phyloP scores from a whole-genome alignment of 2,797 vertebrate species.

The Falco berigora region DNA sequence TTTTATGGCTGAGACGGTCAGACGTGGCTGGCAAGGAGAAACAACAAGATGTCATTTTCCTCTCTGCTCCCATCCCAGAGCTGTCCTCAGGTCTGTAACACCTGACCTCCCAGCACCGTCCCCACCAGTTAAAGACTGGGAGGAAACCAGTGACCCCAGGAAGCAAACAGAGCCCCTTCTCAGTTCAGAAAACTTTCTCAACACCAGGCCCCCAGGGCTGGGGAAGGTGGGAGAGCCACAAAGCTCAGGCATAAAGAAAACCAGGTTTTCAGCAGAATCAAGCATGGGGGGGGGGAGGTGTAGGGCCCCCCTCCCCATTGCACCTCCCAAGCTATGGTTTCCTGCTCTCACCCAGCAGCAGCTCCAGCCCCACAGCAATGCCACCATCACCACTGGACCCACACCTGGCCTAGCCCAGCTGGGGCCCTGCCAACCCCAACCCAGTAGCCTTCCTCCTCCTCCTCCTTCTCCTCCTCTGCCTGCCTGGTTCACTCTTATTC shows the following conservation, averaged over 20 bases:
- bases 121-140: neutral
- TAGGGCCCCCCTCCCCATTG: accelerated
- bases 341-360: neutral
- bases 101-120: neutral
- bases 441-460: neutral
- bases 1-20: neutral
- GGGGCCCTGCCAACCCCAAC: neutral
- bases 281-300: accelerated
- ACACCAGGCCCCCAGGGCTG: neutral
- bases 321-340: neutral
- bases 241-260: neutral
- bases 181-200: neutral
- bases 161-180: neutral
- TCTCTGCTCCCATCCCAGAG: neutral
- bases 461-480: neutral
- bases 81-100: accelerated
- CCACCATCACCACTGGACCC: neutral
- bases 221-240: neutral
- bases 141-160: neutral
- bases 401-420: neutral
- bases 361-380: neutral
- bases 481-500: neutral
- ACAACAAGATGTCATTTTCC: neutral
- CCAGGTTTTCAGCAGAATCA: neutral
- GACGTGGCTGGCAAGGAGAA: neutral